Conservation (phyloP, 2,113 vertebrate genomes). For the Eretmochelys imbricata region DNA sequence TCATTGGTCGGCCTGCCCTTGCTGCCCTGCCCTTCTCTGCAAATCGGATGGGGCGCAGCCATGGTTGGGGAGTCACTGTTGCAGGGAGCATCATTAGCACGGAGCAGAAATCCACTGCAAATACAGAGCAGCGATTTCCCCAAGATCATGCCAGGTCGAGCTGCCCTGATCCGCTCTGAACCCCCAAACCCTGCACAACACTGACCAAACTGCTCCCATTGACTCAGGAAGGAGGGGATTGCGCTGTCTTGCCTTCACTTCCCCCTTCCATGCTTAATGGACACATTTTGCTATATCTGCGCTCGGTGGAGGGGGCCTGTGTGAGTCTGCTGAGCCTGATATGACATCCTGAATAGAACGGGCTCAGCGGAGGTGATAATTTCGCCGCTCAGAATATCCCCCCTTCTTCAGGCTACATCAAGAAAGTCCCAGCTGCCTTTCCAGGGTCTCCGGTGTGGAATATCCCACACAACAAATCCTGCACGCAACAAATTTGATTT, state of each 20-base stretch:
- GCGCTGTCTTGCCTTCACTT: background rate
- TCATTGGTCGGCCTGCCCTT: background rate
- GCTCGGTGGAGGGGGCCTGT: background rate
- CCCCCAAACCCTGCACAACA: background rate
- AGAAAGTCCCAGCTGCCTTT: background rate
- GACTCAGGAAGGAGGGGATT: background rate
- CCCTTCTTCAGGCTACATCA: background rate
- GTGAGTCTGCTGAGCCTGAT: background rate
- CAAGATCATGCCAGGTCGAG: background rate
- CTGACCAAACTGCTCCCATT: background rate
- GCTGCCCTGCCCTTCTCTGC: background rate
- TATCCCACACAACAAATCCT: too few species aligned
- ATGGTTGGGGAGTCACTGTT: background rate
- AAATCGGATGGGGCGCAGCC: background rate
- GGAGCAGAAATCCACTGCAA: background rate
- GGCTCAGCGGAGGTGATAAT: background rate
- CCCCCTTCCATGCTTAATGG: background rate
- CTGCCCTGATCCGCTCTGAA: background rate
- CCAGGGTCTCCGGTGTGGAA: background rate
- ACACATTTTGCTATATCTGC: accelerated
- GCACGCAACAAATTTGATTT: background rate
- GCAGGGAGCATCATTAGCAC: background rate
- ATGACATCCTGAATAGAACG: background rate
- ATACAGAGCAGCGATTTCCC: background rate
- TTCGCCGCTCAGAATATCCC: background rate